These are phyloP conservation scores for Turritopsis dohrnii DNA, from an alignment of 30 jellyfish, hydroid and myxozoan genomes.

Conservation along the genomic window DNA sequence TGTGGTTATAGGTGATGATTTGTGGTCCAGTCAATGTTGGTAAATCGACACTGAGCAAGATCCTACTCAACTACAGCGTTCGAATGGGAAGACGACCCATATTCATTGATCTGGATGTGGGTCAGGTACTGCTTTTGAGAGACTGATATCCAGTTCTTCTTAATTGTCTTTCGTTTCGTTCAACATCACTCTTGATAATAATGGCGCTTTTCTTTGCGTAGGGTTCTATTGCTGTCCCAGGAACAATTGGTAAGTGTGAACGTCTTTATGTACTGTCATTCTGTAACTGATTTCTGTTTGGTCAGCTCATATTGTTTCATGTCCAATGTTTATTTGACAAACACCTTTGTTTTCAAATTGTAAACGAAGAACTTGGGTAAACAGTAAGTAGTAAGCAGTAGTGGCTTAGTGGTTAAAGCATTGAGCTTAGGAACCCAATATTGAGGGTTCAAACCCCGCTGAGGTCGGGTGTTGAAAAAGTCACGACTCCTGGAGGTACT, in stretches of 20 bases:
- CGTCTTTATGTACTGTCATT: neutral
- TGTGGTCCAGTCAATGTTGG: conserved; percentile 98
- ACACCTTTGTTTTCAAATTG: too few relatives aligned
- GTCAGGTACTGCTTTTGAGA: conserved; percentile 72
- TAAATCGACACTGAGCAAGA: conserved; percentile 76
- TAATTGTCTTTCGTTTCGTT: neutral
- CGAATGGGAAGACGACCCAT: conserved; percentile 88
- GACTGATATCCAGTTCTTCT: neutral
- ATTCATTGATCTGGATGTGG: conserved; percentile 88
- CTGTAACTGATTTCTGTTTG: neutral
- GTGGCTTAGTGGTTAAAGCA: too few relatives aligned
- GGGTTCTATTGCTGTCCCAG: conserved; percentile 91
- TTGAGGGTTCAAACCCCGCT: too few relatives aligned
- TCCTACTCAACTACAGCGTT: conserved; percentile 75
- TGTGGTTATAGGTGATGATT: conserved; percentile 51
- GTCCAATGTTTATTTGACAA: too few relatives aligned
- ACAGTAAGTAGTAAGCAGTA: too few relatives aligned
- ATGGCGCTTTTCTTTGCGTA: neutral
- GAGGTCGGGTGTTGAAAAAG: too few relatives aligned
- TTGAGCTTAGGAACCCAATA: too few relatives aligned
- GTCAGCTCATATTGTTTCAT: too few relatives aligned
- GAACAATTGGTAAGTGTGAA: conserved; percentile 84
- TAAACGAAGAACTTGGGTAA: too few relatives aligned
- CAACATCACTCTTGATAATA: neutral
- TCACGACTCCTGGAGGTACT: too few relatives aligned